These are phyloP conservation scores for Cranoglanis bouderius DNA, from an alignment of 2,113 vertebrate species.

Conservation along the genomic window DNA sequence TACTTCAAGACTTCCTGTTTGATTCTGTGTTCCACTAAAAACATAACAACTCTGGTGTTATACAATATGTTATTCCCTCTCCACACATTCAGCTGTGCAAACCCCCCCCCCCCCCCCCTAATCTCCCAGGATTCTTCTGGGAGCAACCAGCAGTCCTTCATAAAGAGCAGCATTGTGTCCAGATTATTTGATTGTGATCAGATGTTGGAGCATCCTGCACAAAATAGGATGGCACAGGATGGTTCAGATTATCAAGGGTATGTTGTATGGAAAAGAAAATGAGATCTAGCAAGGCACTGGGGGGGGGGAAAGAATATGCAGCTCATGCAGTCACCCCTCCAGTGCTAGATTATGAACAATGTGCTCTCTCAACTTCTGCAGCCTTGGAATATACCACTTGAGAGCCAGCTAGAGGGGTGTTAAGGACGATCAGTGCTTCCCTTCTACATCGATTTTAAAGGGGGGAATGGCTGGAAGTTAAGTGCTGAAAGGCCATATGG, in stretches of 20 bases:
- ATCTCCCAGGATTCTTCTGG: slow-evolving; percentile 73
- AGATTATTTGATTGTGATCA: slow-evolving; percentile 82
- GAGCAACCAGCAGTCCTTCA: slow-evolving; percentile 69
- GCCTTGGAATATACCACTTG: slow-evolving; percentile 74
- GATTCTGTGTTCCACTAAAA: not conserved
- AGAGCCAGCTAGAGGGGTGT: slow-evolving; percentile 65
- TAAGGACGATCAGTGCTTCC: slow-evolving; percentile 14
- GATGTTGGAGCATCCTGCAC: slow-evolving; percentile 73
- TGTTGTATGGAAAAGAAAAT: slow-evolving; percentile 55
- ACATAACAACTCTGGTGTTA: slow-evolving; percentile 5
- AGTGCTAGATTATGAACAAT: slow-evolving; percentile 79
- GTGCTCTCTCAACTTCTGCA: slow-evolving; percentile 77
- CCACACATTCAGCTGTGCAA: slow-evolving; percentile 55
- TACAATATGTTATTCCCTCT: slow-evolving; percentile 59
- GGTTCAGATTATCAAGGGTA: slow-evolving; percentile 58
- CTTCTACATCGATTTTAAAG: slow-evolving; percentile 65
- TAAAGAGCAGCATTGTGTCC: slow-evolving; percentile 74
- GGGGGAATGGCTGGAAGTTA: slow-evolving; percentile 66
- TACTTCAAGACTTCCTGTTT: slow-evolving; percentile 37
- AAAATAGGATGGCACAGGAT: slow-evolving; percentile 68
- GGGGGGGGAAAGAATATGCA: slow-evolving; percentile 68
- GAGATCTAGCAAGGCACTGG: slow-evolving; percentile 53
- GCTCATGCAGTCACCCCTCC: slow-evolving; percentile 83
- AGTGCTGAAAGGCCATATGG: slow-evolving; percentile 73
- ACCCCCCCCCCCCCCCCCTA: slow-evolving; percentile 54